Base-by-base conservation (phyloP, 1,140 invertebrate genomes). In the Microplitis mediator region DNA sequence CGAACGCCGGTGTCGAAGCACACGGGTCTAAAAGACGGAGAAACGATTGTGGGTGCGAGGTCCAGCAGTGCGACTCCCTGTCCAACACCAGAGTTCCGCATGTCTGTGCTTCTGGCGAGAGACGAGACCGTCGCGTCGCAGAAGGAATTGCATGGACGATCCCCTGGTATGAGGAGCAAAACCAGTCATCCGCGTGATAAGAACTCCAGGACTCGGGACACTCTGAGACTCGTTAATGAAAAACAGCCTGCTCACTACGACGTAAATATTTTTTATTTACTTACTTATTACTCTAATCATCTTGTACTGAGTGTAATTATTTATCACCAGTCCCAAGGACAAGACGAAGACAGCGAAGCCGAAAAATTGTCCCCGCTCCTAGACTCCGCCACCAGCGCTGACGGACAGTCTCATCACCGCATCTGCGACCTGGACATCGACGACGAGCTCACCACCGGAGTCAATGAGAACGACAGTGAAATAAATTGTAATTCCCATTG, bases 261-360 rank as follows among this genome's bases (percentile, higher is more conserved):
- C 77, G 88, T 89, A 82, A 79, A 16, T 13, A 14, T n/a, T 14
- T n/a, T 45, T 65, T 76, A 69, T 51, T 60, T 45, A 45, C 6
- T 45, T 61, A 65, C 45, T 63, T 51, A 65, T 50, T 50, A 56
- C 52, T 64, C 68, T 54, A 34, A 72, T 58, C 52, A 71, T 67
- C 36, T 54, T 45, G 4, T 58, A n/a, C n/a, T 60, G 13, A 9
- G 23, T 60, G 4, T 73, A 71, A 71, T 74, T 8, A 11, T 64
- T 64, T 64, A 13, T 78, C 77, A 9, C 39, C 39, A 85, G 81
- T 75, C 76, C 0, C 82, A 89, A 74, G 88, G 88, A 50, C 87
- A 89, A 65, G 93, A 93, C 81, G 92, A 93, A 76, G 93, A 95
- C 78, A 95, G 93, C 77, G 94, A 95, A 82, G 92, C 91, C 32